Evolutionary conservation across 2,888 invertebrate species (phyloP), one percentile per base, ranked within the genome.

Genomic region (Chironomus tentans): DNA sequence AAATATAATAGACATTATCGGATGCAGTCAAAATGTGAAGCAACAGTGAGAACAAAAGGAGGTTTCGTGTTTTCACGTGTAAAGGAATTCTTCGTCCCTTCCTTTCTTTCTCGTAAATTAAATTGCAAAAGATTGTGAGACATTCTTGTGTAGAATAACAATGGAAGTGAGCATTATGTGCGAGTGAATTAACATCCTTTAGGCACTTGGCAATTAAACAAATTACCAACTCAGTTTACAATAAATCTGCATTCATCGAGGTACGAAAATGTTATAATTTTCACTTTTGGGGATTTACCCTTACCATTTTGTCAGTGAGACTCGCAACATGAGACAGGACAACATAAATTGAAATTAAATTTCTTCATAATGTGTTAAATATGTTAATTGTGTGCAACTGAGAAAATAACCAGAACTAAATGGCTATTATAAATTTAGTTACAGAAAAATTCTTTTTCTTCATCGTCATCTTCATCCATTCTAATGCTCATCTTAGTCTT

Each of bases 331-430:
- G 18, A 15, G 56, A 15, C 13, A 24, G 24, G 21, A 28, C 21
- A 46, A 28, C 15, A 47, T 28, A 47, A 72, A 72, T 72, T 72
- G 72, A 72, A 72, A 72, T 72, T 72, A 50, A 72, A 72, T 72
- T 72, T 22, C 72, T 62, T 72, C 50, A 72, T 72, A 72, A 72
- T 72, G 72, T 62, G 72, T 24, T 72, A 62, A 72, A 72, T 72
- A 72, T 72, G 72, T 72, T 56, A 62, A 72, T 72, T 72, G 72
- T 38, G 72, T 72, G n/a, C 56, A 62, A 22, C 21, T 46, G 18
- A 72, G 72, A 72, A 13, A 72, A 18, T 15, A 61, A 61, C 72
- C 28, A 62, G 18, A 13, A n/a, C 56, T 70, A 56, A 70, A 70
- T 70, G 70, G 50, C 50, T 24, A 56, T 70, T 50, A 70, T 70